Evolutionary conservation across 1,140 invertebrate species (phyloP).

Genomic region (Thaumatotibia leucotreta): DNA sequence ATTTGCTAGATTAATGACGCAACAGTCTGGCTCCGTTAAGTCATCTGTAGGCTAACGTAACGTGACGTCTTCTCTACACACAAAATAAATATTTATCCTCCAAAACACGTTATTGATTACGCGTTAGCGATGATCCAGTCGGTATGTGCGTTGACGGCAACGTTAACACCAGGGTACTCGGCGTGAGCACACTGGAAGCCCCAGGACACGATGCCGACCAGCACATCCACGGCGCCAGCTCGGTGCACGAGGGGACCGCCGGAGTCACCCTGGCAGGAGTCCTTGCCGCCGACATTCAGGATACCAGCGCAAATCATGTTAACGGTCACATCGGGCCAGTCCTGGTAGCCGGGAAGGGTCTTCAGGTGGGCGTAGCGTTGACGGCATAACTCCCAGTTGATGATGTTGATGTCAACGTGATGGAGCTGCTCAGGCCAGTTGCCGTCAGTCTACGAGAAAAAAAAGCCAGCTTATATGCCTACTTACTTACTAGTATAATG

Average conservation of each 20-base stretch:
- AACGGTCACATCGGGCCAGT: conserved; percentile 40
- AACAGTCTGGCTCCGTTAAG: too few relatives aligned
- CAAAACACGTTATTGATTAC: too few relatives aligned
- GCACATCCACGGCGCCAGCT: conserved; percentile 48
- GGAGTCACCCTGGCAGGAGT: conserved; percentile 82
- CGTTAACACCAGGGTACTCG: conserved; percentile 76
- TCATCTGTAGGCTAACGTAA: too few relatives aligned
- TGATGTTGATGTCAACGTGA: conserved; percentile 62
- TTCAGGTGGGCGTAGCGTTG: conserved; percentile 48
- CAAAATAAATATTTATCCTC: too few relatives aligned
- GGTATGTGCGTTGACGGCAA: conserved; percentile 67
- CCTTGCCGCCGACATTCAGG: conserved; percentile 43
- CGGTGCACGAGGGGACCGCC: conserved; percentile 79
- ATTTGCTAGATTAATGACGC: too few relatives aligned
- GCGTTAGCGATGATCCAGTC: conserved; percentile 76
- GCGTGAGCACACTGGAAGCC: conserved; percentile 74
- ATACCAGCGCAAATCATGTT: conserved; percentile 55
- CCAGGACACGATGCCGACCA: conserved; percentile 78
- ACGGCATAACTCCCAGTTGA: conserved; percentile 57
- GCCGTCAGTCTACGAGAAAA: conserved; percentile 31
- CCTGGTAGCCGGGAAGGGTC: conserved; percentile 21
- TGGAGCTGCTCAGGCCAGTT: conserved; percentile 28
- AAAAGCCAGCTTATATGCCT: too few relatives aligned
- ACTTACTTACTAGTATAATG: too few relatives aligned
- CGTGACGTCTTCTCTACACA: too few relatives aligned